Conservation (phyloP, 2,113 vertebrate species). For the Chloropsis hardwickii region DNA sequence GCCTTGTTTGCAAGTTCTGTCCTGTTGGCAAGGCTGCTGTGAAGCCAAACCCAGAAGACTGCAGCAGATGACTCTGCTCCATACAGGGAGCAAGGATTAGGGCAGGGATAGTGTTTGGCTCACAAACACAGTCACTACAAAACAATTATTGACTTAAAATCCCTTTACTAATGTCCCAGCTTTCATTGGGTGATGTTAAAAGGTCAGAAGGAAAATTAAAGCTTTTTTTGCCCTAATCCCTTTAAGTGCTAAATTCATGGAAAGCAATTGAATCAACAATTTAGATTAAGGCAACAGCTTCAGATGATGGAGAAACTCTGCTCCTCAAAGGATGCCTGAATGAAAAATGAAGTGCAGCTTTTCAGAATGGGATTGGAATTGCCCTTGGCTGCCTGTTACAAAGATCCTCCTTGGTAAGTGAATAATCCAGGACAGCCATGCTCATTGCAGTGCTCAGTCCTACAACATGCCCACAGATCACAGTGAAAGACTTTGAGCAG, state of each 20-base stretch:
- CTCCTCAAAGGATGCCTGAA: conserved; percentile 34
- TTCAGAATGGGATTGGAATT: conserved; percentile 9
- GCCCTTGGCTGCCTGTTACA: background rate
- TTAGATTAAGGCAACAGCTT: conserved; percentile 3
- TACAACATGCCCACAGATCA: background rate
- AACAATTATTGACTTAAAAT: conserved; percentile 32
- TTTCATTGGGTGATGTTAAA: background rate
- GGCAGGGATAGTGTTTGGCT: background rate
- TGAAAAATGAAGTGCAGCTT: background rate
- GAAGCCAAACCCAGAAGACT: background rate
- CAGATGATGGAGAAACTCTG: background rate
- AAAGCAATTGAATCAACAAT: conserved; percentile 20
- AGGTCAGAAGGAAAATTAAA: conserved; percentile 43
- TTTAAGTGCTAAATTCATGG: conserved; percentile 33
- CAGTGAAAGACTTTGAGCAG: background rate
- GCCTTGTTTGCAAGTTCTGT: conserved; percentile 41
- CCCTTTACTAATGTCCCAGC: background rate
- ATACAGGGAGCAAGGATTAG: background rate
- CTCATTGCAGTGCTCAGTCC: background rate
- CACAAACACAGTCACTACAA: background rate
- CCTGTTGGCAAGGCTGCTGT: background rate
- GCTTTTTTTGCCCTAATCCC: background rate
- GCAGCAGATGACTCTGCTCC: background rate
- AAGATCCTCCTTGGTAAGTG: background rate
- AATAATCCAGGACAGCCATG: background rate